These are phyloP conservation scores for Philonicus albiceps DNA, from an alignment of 2,888 invertebrate species.

Conservation along the genomic window DNA sequence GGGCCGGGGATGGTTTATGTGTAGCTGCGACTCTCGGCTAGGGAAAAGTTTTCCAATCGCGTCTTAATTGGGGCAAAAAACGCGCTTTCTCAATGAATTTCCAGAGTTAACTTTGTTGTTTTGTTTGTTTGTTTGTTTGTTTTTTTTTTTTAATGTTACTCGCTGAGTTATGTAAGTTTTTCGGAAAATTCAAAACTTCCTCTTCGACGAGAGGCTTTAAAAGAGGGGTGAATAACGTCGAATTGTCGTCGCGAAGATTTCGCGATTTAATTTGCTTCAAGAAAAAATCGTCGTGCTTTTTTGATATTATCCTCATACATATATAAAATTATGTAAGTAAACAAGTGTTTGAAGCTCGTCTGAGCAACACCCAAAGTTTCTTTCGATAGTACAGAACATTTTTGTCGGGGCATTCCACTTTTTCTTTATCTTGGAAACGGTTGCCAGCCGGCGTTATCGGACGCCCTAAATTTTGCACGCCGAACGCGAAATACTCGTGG, in stretches of 20 bases:
- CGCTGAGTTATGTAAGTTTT: not conserved
- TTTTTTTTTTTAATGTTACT: not conserved
- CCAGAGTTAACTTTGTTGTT: not conserved
- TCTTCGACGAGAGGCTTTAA: not conserved
- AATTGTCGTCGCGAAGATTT: not conserved
- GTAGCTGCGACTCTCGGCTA: not conserved
- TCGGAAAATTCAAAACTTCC: not conserved
- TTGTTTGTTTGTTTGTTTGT: too few species aligned
- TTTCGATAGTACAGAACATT: not conserved
- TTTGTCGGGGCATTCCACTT: not conserved
- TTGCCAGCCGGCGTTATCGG: not conserved
- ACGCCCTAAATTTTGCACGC: not conserved
- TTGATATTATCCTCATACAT: not conserved
- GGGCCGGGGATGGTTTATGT: not conserved
- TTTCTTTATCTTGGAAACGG: not conserved
- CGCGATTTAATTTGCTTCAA: not conserved
- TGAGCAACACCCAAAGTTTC: not conserved
- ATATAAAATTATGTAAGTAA: not conserved
- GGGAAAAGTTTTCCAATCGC: constrained; percentile 3
- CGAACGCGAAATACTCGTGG: not conserved
- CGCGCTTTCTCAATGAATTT: not conserved
- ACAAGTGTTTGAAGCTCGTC: not conserved
- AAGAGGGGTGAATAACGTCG: not conserved
- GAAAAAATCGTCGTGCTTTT: not conserved
- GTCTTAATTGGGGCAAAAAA: not conserved